A percentile compares a stretch with the other conserved stretches of the same genome.
Conservation (phyloP, 2,888 invertebrate species). For the Agonopterix arenella region DNA sequence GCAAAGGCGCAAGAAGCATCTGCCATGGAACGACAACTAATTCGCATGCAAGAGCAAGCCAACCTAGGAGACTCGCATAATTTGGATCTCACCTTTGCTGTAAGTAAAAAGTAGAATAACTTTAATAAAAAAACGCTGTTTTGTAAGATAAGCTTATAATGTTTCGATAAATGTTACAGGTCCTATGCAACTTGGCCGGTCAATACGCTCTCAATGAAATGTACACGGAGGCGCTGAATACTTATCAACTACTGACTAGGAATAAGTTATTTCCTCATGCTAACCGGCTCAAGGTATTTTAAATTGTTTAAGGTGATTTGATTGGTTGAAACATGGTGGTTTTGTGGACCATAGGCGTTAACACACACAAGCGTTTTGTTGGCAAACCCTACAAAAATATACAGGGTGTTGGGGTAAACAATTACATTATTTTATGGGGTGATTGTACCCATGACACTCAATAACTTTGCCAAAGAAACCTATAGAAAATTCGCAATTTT, state of each 20-base stretch:
- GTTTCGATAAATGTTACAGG: slow-evolving; percentile 69
- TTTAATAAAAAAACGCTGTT: background rate
- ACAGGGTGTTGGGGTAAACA: too few species aligned
- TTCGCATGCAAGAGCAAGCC: slow-evolving; percentile 93
- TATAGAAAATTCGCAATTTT: too few species aligned
- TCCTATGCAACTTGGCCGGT: slow-evolving; percentile 96
- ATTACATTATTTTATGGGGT: too few species aligned
- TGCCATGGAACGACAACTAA: slow-evolving; percentile 91
- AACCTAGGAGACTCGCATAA: slow-evolving; percentile 94
- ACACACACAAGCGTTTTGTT: background rate
- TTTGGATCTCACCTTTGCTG: slow-evolving; percentile 96
- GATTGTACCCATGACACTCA: too few species aligned
- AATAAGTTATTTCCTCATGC: slow-evolving; percentile 97
- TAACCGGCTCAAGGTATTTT: slow-evolving; percentile 88
- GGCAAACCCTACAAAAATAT: too few species aligned
- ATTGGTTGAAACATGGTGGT: background rate
- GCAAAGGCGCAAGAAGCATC: slow-evolving; percentile 98
- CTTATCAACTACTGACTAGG: slow-evolving; percentile 95
- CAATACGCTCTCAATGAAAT: slow-evolving; percentile 97
- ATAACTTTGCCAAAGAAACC: too few species aligned
- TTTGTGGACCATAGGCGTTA: too few species aligned
- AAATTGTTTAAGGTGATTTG: background rate
- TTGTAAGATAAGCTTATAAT: background rate
- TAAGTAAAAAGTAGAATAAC: slow-evolving; percentile 51
- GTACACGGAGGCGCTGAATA: slow-evolving; percentile 96